These are phyloP conservation scores for Acromyrmex heyeri DNA, from an alignment of 1,140 invertebrate species.

Conservation along the genomic window DNA sequence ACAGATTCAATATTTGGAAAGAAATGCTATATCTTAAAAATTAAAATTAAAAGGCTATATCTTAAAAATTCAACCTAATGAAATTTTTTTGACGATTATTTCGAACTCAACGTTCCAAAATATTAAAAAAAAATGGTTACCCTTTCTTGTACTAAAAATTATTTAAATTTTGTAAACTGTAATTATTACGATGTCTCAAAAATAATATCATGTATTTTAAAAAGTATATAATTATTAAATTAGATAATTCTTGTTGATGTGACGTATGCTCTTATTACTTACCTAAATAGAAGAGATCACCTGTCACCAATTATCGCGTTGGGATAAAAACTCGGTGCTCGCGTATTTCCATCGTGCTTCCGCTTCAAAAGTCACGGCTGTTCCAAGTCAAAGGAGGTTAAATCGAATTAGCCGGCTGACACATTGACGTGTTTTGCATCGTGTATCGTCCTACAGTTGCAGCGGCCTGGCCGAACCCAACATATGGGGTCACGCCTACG, in stretches of 20 bases:
- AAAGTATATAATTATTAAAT: not conserved
- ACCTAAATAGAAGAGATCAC: conserved; percentile 33
- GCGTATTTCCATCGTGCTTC: conserved; percentile 8
- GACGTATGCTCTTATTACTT: not conserved
- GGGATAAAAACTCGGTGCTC: not conserved
- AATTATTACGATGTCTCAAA: no score
- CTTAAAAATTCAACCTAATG: no score
- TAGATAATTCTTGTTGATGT: not conserved
- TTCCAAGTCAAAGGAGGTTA: conserved; percentile 41
- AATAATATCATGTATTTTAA: no score
- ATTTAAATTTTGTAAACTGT: no score
- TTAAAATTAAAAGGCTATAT: no score
- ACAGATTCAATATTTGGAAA: no score
- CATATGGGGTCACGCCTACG: conserved; percentile 84
- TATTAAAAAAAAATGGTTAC: no score
- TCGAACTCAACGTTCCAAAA: no score
- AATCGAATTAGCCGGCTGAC: conserved; percentile 65
- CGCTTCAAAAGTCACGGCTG: conserved; percentile 36
- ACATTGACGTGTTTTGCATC: conserved; percentile 57
- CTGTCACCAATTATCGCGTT: conserved; percentile 28
- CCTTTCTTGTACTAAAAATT: no score
- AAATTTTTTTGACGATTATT: no score
- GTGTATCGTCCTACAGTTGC: conserved; percentile 49
- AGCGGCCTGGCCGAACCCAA: conserved; percentile 65
- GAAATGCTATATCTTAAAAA: no score